Conservation (phyloP, 2,797 vertebrate species). For the Myotis planiceps region DNA sequence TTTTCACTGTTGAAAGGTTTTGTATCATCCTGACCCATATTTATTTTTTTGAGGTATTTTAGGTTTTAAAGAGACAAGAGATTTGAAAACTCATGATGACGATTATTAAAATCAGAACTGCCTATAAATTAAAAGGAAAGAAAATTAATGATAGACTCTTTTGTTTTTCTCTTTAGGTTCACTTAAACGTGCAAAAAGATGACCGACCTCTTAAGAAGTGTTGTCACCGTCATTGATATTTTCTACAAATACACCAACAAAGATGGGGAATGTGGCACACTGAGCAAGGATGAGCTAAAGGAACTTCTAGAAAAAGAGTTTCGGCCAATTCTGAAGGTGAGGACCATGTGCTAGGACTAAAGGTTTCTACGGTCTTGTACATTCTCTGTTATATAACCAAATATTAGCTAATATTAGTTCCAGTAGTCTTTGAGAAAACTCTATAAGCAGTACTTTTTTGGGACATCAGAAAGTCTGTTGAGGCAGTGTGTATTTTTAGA, state of each 20-base stretch:
- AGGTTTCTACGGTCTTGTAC: neutral
- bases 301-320: conserved; percentile 86
- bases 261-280: conserved; percentile 79
- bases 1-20: neutral
- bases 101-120: conserved; percentile 20
- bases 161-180: conserved; percentile 47
- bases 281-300: conserved; percentile 89
- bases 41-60: neutral
- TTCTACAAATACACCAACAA: conserved; percentile 88
- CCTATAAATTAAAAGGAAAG: neutral
- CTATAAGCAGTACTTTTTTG: neutral
- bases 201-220: conserved; percentile 71
- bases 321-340: conserved; percentile 80
- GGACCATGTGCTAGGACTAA: neutral
- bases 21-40: neutral
- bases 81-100: neutral
- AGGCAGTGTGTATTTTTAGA: conserved; percentile 9
- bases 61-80: conserved; percentile 27
- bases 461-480: neutral
- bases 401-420: neutral
- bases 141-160: neutral
- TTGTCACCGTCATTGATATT: conserved; percentile 84
- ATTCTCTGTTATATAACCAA: neutral
- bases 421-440: neutral
- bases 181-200: conserved; percentile 67